Conservation (phyloP, 2,797 vertebrate species). For the Falco biarmicus region DNA sequence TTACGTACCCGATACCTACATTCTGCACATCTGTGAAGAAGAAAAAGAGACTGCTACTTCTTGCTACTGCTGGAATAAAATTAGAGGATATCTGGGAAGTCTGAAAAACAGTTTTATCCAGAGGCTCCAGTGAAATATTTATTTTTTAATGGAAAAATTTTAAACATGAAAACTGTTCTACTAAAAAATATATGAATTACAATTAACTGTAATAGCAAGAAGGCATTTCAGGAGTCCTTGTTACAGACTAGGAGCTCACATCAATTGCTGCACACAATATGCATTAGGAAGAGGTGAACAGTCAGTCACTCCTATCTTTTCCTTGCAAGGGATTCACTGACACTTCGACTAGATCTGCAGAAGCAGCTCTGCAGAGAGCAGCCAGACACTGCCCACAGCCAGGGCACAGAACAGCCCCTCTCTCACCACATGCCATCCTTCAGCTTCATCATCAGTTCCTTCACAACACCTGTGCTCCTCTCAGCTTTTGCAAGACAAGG, state of each 20-base stretch:
- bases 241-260: background rate
- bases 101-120: constrained; percentile 3
- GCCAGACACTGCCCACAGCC: background rate
- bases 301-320: background rate
- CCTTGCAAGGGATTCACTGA: background rate
- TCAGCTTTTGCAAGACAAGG: background rate
- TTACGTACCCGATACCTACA: background rate
- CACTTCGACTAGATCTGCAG: background rate
- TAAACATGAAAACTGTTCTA: background rate
- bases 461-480: background rate
- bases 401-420: background rate
- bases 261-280: background rate
- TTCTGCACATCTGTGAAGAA: background rate
- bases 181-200: background rate
- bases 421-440: background rate
- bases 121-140: background rate
- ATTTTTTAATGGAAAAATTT: background rate
- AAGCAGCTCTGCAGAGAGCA: background rate
- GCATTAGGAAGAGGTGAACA: background rate
- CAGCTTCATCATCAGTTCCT: background rate
- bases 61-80: constrained; percentile 14
- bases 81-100: background rate
- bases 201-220: background rate
- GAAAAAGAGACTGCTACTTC: background rate
- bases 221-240: background rate